Conservation (phyloP, 2,113 vertebrate genomes). For the Chloebia gouldiae region DNA sequence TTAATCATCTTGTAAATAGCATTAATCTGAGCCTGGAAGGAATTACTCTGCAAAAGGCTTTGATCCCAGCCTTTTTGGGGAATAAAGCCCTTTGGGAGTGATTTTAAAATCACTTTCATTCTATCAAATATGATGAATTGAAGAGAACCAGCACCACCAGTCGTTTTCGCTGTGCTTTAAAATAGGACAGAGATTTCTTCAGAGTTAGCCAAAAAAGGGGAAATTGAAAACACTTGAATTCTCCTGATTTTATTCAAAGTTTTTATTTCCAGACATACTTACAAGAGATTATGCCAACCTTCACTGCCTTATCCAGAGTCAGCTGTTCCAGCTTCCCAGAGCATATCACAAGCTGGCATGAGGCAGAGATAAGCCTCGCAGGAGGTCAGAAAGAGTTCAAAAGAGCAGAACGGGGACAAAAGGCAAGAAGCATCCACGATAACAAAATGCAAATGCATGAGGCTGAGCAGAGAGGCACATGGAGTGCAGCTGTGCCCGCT, state of each 20-base stretch:
- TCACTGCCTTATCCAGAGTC: neutral
- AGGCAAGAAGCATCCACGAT: neutral
- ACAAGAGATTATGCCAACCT: neutral
- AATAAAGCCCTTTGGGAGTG: neutral
- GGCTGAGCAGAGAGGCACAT: neutral
- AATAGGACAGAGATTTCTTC: neutral
- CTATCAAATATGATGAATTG: neutral
- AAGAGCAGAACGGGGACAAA: neutral
- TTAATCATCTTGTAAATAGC: constrained; percentile 4
- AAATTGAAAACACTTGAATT: neutral
- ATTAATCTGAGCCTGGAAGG: neutral
- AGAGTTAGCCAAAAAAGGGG: neutral
- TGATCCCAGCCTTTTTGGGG: neutral
- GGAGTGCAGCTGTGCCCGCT: neutral
- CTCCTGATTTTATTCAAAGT: neutral
- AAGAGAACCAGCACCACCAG: neutral
- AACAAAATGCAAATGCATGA: neutral
- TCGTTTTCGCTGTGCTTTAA: neutral
- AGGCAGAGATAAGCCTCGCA: neutral
- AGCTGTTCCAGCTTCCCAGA: neutral
- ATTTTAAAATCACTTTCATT: neutral
- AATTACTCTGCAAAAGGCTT: neutral
- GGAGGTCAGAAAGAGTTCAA: neutral
- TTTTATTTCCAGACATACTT: neutral
- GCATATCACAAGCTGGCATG: neutral